These are phyloP conservation scores for Microtus obscurus DNA, from an alignment of 2,797 vertebrate genomes.

Conservation along the genomic window DNA sequence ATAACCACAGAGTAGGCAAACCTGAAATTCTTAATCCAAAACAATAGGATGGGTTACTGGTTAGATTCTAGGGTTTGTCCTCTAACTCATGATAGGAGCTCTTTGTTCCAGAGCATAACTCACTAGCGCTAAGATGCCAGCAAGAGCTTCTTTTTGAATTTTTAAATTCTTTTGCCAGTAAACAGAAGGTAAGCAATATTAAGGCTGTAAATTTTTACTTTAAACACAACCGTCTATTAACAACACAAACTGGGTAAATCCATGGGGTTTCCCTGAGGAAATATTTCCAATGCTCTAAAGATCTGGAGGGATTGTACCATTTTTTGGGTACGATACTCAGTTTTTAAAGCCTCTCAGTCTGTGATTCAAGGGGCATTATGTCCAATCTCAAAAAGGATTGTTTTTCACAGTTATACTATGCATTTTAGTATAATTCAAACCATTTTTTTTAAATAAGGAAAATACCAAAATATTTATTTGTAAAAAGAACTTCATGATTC, in stretches of 20 bases:
- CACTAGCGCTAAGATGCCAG: not conserved
- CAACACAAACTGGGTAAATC: conserved; percentile 75
- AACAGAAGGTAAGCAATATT: conserved; percentile 71
- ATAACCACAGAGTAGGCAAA: conserved; percentile 54
- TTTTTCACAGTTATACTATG: conserved; percentile 72
- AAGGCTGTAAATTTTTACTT: conserved; percentile 84
- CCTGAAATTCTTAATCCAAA: conserved; percentile 26
- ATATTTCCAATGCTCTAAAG: conserved; percentile 53
- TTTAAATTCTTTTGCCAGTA: conserved; percentile 38
- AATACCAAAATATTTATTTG: conserved; percentile 79
- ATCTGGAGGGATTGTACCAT: conserved; percentile 22
- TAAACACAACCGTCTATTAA: conserved; percentile 67
- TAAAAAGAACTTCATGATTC: conserved; percentile 77
- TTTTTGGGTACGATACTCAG: conserved; percentile 19
- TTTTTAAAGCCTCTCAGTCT: conserved; percentile 65
- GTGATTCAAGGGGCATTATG: not conserved
- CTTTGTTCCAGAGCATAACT: conserved; percentile 36
- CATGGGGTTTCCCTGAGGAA: conserved; percentile 24
- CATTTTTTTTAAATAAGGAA: conserved; percentile 75
- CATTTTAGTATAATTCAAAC: conserved; percentile 73
- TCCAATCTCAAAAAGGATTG: conserved; percentile 49
- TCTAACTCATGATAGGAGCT: not conserved
- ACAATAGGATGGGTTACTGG: not conserved
- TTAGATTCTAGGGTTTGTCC: not conserved
- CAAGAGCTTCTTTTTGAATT: not conserved